Evolutionary conservation across 2,888 invertebrate species (phyloP), one percentile per base, ranked within the genome.

Genomic region (Phaonia tiefii): DNA sequence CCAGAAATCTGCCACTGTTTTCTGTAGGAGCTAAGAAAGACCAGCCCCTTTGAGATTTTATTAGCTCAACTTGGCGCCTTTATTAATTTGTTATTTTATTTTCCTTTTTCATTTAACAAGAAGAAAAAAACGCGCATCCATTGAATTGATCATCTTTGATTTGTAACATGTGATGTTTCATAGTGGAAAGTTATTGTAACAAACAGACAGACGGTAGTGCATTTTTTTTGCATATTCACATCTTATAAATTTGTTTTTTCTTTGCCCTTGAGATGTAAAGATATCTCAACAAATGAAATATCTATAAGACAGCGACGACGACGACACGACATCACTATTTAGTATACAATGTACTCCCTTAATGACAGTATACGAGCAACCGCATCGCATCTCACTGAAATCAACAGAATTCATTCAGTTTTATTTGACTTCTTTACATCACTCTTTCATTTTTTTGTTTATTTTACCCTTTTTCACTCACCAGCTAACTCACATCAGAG

Each of bases 211-310:
- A 37, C 1, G 46, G 1, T 42, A 15, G n/a, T 46, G 4, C n/a
- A 46, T 15, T 54, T 3, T 31, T 49, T 49, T 67, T 49, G 65
- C 44, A 65, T 70, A 31, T 74, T 37, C 56, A 66, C 49, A 66
- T 20, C 44, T 17, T 26, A 17, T 11, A 26, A 26, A 31, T 71
- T 51, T 31, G 22, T 71, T 25, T 60, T 67, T 56, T 72, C 60
- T 69, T 80, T 80, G 79, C 75, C 79, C 79, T 80, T 80, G 79
- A 75, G 75, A 80, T 75, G 46, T 60, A 44, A 72, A 66, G 66
- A 75, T 66, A 75, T 22, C 17, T 31, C 11, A 15, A 4, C 15
- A 46, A 42, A 54, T 65, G 20, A 26, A 58, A 58, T 31, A 67
- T 49, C 22, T 39, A 58, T 58, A n/a, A n/a, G n/a, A n/a, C n/a